These are phyloP conservation scores for Pogonomyrmex barbatus DNA, from an alignment of 1,140 invertebrate species.

Conservation along the genomic window DNA sequence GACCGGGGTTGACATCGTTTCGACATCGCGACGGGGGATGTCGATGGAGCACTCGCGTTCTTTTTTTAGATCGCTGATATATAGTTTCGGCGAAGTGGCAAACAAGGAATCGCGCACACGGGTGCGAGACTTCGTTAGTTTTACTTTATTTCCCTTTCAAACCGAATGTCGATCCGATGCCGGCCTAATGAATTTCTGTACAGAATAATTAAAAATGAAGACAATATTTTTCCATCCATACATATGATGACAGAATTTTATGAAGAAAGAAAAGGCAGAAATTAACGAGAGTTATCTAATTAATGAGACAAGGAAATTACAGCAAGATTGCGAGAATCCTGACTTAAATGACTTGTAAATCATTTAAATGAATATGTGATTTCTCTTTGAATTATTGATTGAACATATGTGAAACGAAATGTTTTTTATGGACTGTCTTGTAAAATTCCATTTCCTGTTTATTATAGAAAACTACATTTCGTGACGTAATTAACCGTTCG, in stretches of 20 bases:
- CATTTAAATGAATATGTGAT: no score
- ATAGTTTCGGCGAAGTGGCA: slow-evolving; percentile 18
- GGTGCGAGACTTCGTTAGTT: background rate
- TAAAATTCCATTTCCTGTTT: slow-evolving; percentile 15
- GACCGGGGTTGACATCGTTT: slow-evolving; percentile 48
- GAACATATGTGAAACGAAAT: background rate
- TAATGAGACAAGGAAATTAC: background rate
- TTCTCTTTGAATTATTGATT: background rate
- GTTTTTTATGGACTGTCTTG: background rate
- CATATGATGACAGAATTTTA: background rate
- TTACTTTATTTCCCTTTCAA: background rate
- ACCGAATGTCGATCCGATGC: background rate
- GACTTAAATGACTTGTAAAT: background rate
- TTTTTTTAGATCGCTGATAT: slow-evolving; percentile 44
- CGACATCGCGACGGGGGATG: background rate
- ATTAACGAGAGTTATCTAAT: slow-evolving; percentile 1
- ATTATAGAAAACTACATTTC: slow-evolving; percentile 25
- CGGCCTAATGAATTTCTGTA: background rate
- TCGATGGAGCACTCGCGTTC: background rate
- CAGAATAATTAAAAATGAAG: no score
- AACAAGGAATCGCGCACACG: slow-evolving; percentile 13
- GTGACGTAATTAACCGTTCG: background rate
- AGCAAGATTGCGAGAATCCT: slow-evolving; percentile 6
- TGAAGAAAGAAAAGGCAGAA: background rate
- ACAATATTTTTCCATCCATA: background rate